Conservation (phyloP, 2,113 vertebrate species). For the Hippopotamus amphibius region DNA sequence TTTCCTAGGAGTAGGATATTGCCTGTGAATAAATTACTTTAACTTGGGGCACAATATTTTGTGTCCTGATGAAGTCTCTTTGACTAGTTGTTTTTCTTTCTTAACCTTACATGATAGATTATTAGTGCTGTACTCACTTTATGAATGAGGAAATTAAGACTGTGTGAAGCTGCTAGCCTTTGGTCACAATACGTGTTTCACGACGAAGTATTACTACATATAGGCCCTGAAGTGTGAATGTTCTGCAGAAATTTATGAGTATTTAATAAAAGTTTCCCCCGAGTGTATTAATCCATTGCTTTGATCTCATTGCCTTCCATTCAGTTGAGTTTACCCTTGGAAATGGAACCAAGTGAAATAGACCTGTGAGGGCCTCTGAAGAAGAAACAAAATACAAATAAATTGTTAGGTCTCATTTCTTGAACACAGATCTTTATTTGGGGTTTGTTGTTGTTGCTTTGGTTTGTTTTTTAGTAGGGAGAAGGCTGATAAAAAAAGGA, state of each 20-base stretch:
- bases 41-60: conserved; percentile 57
- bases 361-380: not conserved
- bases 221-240: conserved; percentile 60
- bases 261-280: conserved; percentile 63
- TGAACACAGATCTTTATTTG: conserved; percentile 18
- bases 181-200: conserved; percentile 60
- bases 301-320: conserved; percentile 59
- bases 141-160: conserved; percentile 57
- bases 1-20: conserved; percentile 10
- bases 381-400: conserved; percentile 20
- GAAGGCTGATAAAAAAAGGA: not conserved
- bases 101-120: conserved; percentile 55
- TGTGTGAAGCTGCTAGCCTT: conserved; percentile 63
- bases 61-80: conserved; percentile 43
- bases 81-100: conserved; percentile 49
- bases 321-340: conserved; percentile 47
- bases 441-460: not conserved
- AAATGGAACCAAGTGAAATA: conserved; percentile 30
- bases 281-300: conserved; percentile 53
- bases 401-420: conserved; percentile 29
- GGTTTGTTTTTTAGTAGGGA: not conserved
- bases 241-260: conserved; percentile 65
- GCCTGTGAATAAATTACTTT: conserved; percentile 3
- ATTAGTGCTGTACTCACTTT: conserved; percentile 47
- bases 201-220: conserved; percentile 42